Percentiles rank a stretch among this genome's conserved stretches.
phyloP scores from a whole-genome alignment of 2,888 invertebrate genomes.

The Atethmia centrago region DNA sequence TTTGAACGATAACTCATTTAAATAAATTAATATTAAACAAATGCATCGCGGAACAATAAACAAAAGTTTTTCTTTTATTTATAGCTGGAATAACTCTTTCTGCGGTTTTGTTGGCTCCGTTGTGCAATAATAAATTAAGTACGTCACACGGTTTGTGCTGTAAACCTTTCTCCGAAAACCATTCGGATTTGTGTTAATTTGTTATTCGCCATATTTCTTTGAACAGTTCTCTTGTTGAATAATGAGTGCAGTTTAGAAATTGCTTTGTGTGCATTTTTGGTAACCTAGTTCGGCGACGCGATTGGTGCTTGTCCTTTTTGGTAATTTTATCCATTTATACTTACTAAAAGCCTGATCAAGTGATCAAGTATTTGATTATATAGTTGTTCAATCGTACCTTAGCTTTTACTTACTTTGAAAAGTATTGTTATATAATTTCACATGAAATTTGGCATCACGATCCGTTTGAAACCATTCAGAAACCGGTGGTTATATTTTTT shows the following conservation, averaged over 20 bases:
- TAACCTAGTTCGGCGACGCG: not conserved
- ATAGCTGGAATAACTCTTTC: conserved; percentile 77
- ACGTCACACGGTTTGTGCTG: conserved; percentile 70
- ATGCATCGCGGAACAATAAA: conserved; percentile 57
- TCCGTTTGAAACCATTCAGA: not conserved
- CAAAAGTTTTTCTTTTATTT: conserved; percentile 76
- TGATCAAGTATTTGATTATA: not conserved
- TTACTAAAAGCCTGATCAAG: not conserved
- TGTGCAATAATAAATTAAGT: conserved; percentile 79
- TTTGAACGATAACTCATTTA: conserved; percentile 32
- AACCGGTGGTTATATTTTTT: not conserved
- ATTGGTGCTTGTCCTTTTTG: not conserved
- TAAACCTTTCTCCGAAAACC: conserved; percentile 68
- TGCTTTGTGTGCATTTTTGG: not conserved
- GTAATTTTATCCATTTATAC: too few relatives aligned
- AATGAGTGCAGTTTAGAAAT: conserved; percentile 23
- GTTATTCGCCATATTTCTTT: conserved; percentile 44
- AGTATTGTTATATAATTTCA: not conserved
- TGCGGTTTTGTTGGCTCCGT: conserved; percentile 76
- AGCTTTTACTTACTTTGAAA: not conserved
- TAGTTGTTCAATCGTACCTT: conserved; percentile 1
- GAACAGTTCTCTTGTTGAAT: conserved; percentile 1
- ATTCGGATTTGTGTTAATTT: conserved; percentile 59
- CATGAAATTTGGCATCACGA: not conserved
- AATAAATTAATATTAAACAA: conserved; percentile 52